phyloP scores from a whole-genome alignment of 2,888 invertebrate species.

The Aphidoletes aphidimyza region DNA sequence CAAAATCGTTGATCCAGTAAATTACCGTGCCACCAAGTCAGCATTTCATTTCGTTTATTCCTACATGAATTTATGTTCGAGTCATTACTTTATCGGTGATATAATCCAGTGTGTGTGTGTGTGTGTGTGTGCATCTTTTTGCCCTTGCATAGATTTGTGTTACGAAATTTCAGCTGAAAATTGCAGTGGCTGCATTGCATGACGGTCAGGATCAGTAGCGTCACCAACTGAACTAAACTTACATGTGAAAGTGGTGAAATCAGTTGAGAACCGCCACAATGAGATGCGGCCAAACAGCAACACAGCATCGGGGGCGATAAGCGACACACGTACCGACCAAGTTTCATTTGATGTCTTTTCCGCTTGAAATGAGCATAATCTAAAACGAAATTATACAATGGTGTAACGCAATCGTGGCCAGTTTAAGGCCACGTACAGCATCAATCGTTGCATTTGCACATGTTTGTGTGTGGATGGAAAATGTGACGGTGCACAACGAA shows the following conservation, averaged over 20 bases:
- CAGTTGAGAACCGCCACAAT: neutral
- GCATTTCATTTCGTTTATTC: neutral
- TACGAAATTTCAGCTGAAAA: neutral
- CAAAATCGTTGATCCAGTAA: conserved; percentile 45
- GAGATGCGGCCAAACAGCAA: neutral
- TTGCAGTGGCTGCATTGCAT: neutral
- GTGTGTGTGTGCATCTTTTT: neutral
- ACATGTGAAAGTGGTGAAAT: neutral
- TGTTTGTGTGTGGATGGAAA: neutral
- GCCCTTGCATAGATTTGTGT: neutral
- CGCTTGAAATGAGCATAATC: conserved; percentile 56
- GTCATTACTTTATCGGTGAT: conserved; percentile 30
- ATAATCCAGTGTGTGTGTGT: conserved; percentile 8
- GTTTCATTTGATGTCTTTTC: conserved; percentile 56
- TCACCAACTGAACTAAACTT: neutral
- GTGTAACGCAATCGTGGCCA: neutral
- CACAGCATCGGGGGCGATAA: neutral
- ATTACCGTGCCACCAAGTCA: conserved; percentile 46
- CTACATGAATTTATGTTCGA: conserved; percentile 31
- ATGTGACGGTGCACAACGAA: neutral
- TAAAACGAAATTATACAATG: conserved; percentile 22
- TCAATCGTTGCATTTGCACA: neutral
- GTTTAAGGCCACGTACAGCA: neutral
- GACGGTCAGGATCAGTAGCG: neutral
- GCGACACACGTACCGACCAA: conserved; percentile 37